Conservation (phyloP, 2,888 invertebrate genomes). For the Muschampia plurimacula region DNA sequence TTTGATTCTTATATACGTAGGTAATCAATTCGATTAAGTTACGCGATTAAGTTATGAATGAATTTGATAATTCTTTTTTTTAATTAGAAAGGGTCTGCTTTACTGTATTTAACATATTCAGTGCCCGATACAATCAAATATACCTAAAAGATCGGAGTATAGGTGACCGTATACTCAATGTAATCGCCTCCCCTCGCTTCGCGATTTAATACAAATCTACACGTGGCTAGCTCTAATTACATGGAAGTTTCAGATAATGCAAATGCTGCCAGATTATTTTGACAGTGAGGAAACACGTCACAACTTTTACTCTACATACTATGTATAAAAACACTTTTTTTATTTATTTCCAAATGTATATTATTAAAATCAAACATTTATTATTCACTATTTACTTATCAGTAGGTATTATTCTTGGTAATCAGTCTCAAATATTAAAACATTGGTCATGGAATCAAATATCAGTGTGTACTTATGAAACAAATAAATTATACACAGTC, state of each 20-base stretch:
- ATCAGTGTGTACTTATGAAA: conserved; percentile 10
- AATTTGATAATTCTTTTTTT: conserved; percentile 12
- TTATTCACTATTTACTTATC: conserved; percentile 12
- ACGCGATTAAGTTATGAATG: conserved; percentile 12
- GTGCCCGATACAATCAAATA: conserved; percentile 12
- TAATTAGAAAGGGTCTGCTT: conserved; percentile 12
- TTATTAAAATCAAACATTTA: conserved; percentile 12
- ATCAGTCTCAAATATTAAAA: conserved; percentile 12
- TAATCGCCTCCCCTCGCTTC: conserved; percentile 12
- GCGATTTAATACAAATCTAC: conserved; percentile 12
- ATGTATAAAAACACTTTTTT: conserved; percentile 12
- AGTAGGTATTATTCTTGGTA: conserved; percentile 10
- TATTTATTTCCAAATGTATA: conserved; percentile 12
- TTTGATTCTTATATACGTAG: conserved; percentile 11
- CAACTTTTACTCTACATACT: conserved; percentile 12
- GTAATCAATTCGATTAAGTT: conserved; percentile 12
- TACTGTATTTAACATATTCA: conserved; percentile 12
- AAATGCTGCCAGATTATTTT: conserved; percentile 12
- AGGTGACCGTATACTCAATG: conserved; percentile 12
- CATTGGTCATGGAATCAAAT: conserved; percentile 12
- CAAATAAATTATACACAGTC: conserved; percentile 12
- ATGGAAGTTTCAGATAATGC: conserved; percentile 12
- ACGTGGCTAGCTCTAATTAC: conserved; percentile 12
- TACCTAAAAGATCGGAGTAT: conserved; percentile 12
- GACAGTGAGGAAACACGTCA: conserved; percentile 12